Conservation (phyloP, 2,888 invertebrate genomes). For the Ectemnius lituratus region DNA sequence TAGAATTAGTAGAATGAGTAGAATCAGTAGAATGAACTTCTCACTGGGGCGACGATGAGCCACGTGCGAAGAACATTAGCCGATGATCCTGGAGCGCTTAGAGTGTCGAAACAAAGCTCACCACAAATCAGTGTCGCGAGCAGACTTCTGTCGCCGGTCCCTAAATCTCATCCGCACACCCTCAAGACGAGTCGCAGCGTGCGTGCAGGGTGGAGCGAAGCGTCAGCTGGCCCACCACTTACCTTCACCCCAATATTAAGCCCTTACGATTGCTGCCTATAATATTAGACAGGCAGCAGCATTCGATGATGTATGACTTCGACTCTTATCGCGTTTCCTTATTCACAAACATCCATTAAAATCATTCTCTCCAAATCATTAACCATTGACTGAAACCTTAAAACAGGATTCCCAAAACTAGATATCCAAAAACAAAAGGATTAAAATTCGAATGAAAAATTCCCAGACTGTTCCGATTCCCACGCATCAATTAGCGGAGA, state of each 20-base stretch:
- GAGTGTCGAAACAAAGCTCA: slow-evolving; percentile 77
- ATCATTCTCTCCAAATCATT: slow-evolving; percentile 8
- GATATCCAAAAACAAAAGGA: no score
- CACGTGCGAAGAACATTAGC: slow-evolving; percentile 36
- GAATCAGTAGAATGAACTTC: no score
- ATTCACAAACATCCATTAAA: slow-evolving; percentile 38
- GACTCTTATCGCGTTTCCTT: slow-evolving; percentile 61
- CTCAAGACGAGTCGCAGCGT: slow-evolving; percentile 77
- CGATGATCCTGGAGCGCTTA: slow-evolving; percentile 56
- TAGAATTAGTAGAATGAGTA: no score
- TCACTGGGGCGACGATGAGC: slow-evolving; percentile 5
- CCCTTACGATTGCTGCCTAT: slow-evolving; percentile 77
- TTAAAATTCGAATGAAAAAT: no score
- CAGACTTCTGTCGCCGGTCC: slow-evolving; percentile 77
- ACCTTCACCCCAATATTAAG: slow-evolving; percentile 78
- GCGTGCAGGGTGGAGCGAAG: slow-evolving; percentile 75
- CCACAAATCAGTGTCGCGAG: slow-evolving; percentile 78
- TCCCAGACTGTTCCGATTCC: no score
- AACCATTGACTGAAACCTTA: no score
- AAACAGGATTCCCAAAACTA: no score
- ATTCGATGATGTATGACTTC: slow-evolving; percentile 74
- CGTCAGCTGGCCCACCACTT: slow-evolving; percentile 82
- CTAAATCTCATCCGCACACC: slow-evolving; percentile 78
- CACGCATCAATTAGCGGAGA: slow-evolving; percentile 48
- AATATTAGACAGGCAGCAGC: slow-evolving; percentile 76